Conservation (phyloP, 2,888 invertebrate species). For the Escarpia spicata region DNA sequence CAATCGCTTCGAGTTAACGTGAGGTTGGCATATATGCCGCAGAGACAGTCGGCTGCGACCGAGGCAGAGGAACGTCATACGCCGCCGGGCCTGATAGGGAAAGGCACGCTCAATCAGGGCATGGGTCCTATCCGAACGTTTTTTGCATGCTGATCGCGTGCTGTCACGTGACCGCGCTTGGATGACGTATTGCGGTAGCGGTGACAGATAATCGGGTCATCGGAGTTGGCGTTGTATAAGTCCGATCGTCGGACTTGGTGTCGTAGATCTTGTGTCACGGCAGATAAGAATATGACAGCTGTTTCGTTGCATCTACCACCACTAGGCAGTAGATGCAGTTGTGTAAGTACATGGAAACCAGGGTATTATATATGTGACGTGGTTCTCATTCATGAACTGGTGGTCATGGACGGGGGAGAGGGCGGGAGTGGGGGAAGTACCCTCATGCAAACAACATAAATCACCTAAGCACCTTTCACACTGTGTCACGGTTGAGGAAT, state of each 20-base stretch:
- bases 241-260: not conserved
- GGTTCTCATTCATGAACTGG: not conserved
- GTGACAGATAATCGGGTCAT: not conserved
- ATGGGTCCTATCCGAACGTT: not conserved
- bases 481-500: not conserved
- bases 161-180: not conserved
- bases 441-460: not conserved
- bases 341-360: not conserved
- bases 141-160: not conserved
- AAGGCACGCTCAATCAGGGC: not conserved
- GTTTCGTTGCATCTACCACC: not conserved
- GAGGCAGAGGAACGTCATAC: not conserved
- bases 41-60: not conserved
- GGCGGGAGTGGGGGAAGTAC: not conserved
- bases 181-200: not conserved
- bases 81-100: not conserved
- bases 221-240: too few relatives aligned
- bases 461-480: not conserved
- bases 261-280: not conserved
- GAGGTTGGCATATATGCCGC: not conserved
- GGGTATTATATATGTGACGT: not conserved
- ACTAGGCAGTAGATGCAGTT: not conserved
- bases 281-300: not conserved
- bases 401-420: too few relatives aligned
- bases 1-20: not conserved